A percentile compares a stretch with the other conserved stretches of the same genome.
phyloP scores from a whole-genome alignment of 2,797 vertebrate species.

The Pseudochromis fuscus region DNA sequence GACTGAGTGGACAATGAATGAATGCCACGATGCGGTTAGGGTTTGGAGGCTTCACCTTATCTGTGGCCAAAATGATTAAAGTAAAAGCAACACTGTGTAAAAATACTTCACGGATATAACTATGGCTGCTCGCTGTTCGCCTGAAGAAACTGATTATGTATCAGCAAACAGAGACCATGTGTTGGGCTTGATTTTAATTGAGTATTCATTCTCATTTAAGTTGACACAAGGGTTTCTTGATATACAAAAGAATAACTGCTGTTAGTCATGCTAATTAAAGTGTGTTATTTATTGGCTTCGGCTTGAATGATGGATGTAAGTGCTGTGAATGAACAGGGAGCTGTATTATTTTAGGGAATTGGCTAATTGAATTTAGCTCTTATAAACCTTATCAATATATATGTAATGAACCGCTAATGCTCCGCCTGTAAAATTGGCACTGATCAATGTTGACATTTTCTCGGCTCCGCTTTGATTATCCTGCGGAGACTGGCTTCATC shows the following conservation, averaged over 20 bases:
- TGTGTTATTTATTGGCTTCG: conserved; percentile 62
- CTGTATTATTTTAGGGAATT: conserved; percentile 77
- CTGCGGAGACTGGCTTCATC: conserved; percentile 18
- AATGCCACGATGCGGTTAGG: conserved; percentile 20
- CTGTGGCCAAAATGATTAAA: conserved; percentile 61
- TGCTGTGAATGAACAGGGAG: conserved; percentile 44
- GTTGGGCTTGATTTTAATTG: conserved; percentile 37
- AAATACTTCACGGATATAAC: conserved; percentile 35
- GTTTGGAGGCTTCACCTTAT: conserved; percentile 37
- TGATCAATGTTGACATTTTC: conserved; percentile 75
- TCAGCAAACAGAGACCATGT: conserved; percentile 20
- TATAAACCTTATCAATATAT: conserved; percentile 74
- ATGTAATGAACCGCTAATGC: conserved; percentile 77
- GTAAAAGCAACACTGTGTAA: conserved; percentile 57
- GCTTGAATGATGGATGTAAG: conserved; percentile 68
- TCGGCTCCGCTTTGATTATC: conserved; percentile 48
- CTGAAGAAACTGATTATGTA: conserved; percentile 1
- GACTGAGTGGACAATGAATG: conserved; percentile 65
- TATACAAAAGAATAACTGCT: conserved; percentile 33
- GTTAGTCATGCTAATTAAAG: conserved; percentile 64
- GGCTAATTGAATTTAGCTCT: conserved; percentile 65
- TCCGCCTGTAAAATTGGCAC: conserved; percentile 48
- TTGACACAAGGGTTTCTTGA: conserved; percentile 44
- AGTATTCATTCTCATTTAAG: conserved; percentile 44
- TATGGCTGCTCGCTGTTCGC: not conserved